These are phyloP conservation scores for Spea bombifrons DNA, from an alignment of 2,113 vertebrate genomes.

Conservation along the genomic window DNA sequence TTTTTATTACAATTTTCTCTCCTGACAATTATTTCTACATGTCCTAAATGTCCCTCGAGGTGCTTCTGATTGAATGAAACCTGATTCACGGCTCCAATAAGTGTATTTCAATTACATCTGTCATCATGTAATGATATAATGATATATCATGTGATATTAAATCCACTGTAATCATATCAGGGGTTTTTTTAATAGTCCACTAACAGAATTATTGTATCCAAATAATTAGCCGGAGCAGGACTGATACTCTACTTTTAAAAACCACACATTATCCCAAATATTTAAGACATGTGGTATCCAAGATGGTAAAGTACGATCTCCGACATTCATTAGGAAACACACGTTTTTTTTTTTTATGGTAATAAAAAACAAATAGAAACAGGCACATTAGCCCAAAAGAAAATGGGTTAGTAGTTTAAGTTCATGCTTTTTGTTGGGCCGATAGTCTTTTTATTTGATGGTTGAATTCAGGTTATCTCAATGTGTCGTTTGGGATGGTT, in stretches of 20 bases:
- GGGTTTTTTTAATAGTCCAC: conserved; percentile 78
- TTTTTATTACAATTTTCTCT: conserved; percentile 72
- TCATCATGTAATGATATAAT: conserved; percentile 93
- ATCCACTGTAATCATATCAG: conserved; percentile 94
- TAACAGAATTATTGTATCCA: conserved; percentile 79
- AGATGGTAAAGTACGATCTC: not conserved
- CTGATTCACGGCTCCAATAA: conserved; percentile 91
- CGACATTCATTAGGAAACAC: no score
- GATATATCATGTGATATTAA: conserved; percentile 99
- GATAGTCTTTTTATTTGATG: no score
- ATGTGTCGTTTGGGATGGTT: no score
- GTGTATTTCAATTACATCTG: conserved; percentile 99
- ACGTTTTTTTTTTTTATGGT: no score
- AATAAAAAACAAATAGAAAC: no score
- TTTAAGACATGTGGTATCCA: not conserved
- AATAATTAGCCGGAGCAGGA: conserved; percentile 78
- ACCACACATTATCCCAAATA: not conserved
- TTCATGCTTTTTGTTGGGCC: no score
- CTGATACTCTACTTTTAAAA: not conserved
- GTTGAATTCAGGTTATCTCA: no score
- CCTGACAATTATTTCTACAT: conserved; percentile 63
- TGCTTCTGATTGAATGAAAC: conserved; percentile 89
- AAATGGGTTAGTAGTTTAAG: no score
- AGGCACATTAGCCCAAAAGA: no score
- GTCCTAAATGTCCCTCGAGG: conserved; percentile 67